Evolutionary conservation across 1,140 invertebrate species (phyloP).

Genomic region (Myzus persicae): DNA sequence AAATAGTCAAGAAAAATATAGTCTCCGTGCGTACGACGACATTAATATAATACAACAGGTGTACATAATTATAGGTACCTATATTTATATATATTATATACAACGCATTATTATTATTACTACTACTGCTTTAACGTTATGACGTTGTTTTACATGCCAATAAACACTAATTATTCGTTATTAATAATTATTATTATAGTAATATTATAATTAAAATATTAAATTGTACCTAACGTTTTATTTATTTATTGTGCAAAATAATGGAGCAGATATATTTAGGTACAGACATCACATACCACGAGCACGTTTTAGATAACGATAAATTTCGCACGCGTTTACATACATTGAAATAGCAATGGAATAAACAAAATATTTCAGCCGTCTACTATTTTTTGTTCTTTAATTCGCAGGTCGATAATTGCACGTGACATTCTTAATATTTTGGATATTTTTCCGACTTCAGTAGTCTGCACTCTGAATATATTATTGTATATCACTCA

Average conservation of each 20-base stretch:
- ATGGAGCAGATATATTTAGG: too few species aligned
- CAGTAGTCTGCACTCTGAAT: background rate
- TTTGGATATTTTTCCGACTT: background rate
- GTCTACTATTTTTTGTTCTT: background rate
- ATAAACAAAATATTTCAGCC: background rate
- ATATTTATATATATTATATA: background rate
- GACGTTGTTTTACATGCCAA: conserved; percentile 16
- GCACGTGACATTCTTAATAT: background rate
- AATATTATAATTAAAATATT: background rate
- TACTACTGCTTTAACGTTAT: background rate
- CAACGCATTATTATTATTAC: background rate
- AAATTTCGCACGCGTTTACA: background rate
- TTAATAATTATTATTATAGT: background rate
- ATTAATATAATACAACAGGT: background rate
- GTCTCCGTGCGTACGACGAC: background rate
- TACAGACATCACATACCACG: background rate
- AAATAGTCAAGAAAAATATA: background rate
- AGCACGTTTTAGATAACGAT: conserved; percentile 19
- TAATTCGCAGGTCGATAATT: background rate
- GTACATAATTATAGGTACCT: background rate
- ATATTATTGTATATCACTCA: background rate
- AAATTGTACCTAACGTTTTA: background rate
- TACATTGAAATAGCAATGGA: background rate
- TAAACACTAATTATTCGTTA: background rate
- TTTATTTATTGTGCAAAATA: background rate